Base-by-base conservation (phyloP, 35 echinoderm and acorn worm species). In the Eucidaris tribuloides region DNA sequence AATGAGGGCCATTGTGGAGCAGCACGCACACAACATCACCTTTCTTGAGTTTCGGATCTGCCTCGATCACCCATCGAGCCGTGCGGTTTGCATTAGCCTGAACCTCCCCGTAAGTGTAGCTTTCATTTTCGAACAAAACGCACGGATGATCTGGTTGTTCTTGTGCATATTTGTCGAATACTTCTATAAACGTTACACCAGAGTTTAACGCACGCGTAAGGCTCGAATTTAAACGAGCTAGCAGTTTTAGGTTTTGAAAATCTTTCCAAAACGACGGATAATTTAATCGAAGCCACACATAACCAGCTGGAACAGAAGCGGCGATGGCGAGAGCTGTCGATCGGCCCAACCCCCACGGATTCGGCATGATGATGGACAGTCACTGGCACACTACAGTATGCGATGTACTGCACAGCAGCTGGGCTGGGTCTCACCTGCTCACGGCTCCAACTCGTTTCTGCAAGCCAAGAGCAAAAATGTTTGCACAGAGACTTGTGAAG, bases 1-100 rank as follows among this genome's bases (percentile, higher is more conserved):
- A 88, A 1, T 57, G 45, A 19, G 91, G 91, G n/a, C 87, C 91
- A 35, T 93, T 93, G 66, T 83, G 65, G 80, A 93, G 76, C 5
- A 93, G 45, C 15, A 93, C 19, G 28, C 85, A 88, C 0, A 93
- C 85, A 19, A 76, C 80, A 39, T 93, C 91, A 14, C 68, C 68
- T 74, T 74, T 74, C 68, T 74, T 74, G 35, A 74, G 44, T 2
- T 40, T 74, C 35, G 68, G 68, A 44, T 74, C 68, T 40, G 68
- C 38, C 38, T 40, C 68, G 15, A 15, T 43, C 11, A 74, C 41
- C 68, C 68, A 74, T 19, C 68, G 68, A 38, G 68, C 68, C 18
- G 68, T 74, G 14, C 33, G 34, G 68, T 44, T 74, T 18, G 37
- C 68, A 3, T 74, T 74, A 1, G 15, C 35, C 14, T 33, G n/a